These are phyloP conservation scores for Lophochroa leadbeateri DNA, from an alignment of 2,113 vertebrate genomes.

Conservation along the genomic window DNA sequence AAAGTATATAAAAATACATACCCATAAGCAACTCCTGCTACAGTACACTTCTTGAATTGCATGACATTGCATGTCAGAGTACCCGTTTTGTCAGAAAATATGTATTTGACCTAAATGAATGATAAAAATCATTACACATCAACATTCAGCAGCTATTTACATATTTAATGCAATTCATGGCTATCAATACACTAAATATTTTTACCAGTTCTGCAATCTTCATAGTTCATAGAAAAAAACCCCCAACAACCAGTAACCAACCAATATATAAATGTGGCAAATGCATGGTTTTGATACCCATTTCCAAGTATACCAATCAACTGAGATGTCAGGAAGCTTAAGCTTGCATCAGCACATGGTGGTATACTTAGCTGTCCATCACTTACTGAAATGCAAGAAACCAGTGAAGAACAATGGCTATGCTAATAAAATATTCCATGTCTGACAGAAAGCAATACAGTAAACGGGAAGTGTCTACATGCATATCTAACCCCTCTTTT, in stretches of 20 bases:
- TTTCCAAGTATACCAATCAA: not conserved
- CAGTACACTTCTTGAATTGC: slow-evolving; percentile 98
- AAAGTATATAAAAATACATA: slow-evolving; percentile 69
- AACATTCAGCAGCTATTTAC: not conserved
- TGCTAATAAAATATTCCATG: not conserved
- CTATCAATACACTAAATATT: not conserved
- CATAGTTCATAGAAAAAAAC: not conserved
- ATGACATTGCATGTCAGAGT: slow-evolving; percentile 99
- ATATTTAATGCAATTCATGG: not conserved
- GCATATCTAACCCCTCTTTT: not conserved
- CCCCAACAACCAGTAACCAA: not conserved
- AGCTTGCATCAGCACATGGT: not conserved
- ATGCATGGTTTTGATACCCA: not conserved
- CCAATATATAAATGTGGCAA: not conserved
- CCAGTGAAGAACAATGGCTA: not conserved
- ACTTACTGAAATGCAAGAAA: not conserved
- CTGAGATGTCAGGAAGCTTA: not conserved
- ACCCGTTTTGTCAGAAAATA: slow-evolving; percentile 99
- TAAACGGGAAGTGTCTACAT: not conserved
- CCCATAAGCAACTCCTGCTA: slow-evolving; percentile 96
- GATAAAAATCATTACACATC: slow-evolving; percentile 11
- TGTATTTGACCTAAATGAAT: slow-evolving; percentile 93
- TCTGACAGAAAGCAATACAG: not conserved
- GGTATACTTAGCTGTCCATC: not conserved
- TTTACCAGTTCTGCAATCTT: not conserved